Percentiles rank a stretch among this genome's conserved stretches.
Evolutionary conservation across 2,888 invertebrate species (phyloP).

Genomic region (Andrena bucephala): DNA sequence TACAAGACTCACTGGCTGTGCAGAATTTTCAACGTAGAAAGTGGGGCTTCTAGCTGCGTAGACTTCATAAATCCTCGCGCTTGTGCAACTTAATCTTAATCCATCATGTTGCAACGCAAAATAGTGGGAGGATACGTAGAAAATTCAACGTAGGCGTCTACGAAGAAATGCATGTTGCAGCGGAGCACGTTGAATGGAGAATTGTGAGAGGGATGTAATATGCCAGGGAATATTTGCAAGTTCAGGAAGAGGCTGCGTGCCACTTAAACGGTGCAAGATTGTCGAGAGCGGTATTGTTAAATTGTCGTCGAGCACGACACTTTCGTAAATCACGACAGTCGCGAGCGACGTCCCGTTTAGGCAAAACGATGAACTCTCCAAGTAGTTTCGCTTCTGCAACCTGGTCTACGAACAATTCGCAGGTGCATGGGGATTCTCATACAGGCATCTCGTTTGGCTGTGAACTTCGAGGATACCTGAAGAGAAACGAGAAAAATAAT

Average conservation of each 20-base stretch:
- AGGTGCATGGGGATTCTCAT: neutral
- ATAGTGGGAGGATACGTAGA: no score
- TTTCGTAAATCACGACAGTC: constrained; percentile 22
- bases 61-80: neutral
- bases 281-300: constrained; percentile 30
- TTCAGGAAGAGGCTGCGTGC: neutral
- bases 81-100: neutral
- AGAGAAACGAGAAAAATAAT: no score
- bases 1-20: constrained; percentile 38
- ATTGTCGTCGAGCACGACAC: constrained; percentile 14
- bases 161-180: neutral
- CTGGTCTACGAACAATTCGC: neutral
- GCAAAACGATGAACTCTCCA: neutral
- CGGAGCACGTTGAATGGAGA: constrained; percentile 48
- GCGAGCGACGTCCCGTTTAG: constrained; percentile 1
- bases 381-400: neutral
- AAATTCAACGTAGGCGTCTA: no score
- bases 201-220: constrained; percentile 2
- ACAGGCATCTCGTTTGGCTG: no score
- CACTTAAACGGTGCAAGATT: constrained; percentile 34
- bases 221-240: constrained; percentile 8
- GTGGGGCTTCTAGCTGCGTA: neutral
- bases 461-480: no score
- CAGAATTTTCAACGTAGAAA: constrained; percentile 51
- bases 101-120: no score